Base-by-base conservation (phyloP, 2,113 vertebrate genomes). In the Phoxinus phoxinus region DNA sequence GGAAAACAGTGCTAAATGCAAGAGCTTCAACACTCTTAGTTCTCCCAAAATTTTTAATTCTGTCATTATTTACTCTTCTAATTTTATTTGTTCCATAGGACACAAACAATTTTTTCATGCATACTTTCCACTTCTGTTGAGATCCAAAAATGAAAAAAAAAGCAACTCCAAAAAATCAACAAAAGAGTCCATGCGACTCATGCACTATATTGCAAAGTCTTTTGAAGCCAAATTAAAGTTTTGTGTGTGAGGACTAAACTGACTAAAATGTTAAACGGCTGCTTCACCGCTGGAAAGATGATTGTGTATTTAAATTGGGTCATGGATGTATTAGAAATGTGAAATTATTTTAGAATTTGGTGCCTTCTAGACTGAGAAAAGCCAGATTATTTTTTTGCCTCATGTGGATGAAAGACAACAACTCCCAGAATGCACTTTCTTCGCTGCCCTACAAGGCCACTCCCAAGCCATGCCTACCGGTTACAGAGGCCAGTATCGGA, bases 101-200 rank as follows among this genome's bases (percentile, higher is more conserved):
- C 23, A 73, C 37, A 37, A 41, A 23, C 11, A 41, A 12, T 11
- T 7, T 37, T 35, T 15, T 11, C 44, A 4, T n/a, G 13, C 21
- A 73, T 44, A 73, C 21, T 73, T 23, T 25, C 41, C 71, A 25
- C 71, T 71, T 71, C 17, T 73, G 23, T 46, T 73, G 41, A 73
- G 2, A 46, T 71, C 9, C 19, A 23, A 23, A 71, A 41, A 12
- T 5, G 0, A 37, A 32, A 35, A 17, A 23, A 53, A 71, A 37
- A 4, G 6, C 63, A 67, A 65, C 32, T 30, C 13, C 0, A 7
- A 21, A 7, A 35, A 32, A 67, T 6, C 27, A 17, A 7, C n/a
- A 61, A 4, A 25, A 12, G 0, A 4, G 10, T 65, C n/a, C 30
- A 13, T 6, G 25, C 2, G 25, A 30, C 2, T 30, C 4, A 12